phyloP scores from a whole-genome alignment of 64 coral and sea anemone species.

The Stichodactyla helianthus region DNA sequence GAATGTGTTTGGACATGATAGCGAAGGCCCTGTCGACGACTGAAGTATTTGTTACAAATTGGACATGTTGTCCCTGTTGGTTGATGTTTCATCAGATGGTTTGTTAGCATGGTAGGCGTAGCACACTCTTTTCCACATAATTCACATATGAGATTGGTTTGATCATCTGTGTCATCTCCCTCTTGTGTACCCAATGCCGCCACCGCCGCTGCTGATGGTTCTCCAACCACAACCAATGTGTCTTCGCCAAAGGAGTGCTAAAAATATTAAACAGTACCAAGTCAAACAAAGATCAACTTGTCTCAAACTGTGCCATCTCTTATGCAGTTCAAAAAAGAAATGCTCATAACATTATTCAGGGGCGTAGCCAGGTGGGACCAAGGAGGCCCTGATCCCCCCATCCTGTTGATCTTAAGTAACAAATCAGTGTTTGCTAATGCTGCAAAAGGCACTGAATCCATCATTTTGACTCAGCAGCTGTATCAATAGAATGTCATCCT shows the following conservation, averaged over 20 bases:
- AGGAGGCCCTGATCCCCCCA: no score
- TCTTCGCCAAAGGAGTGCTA: background rate
- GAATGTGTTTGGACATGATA: conserved; percentile 23
- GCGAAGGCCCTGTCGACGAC: background rate
- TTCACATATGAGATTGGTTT: background rate
- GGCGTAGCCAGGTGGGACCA: no score
- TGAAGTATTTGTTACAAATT: conserved; percentile 22
- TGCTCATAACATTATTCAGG: no score
- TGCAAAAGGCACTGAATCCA: no score
- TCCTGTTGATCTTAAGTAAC: no score
- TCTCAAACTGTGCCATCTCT: no score
- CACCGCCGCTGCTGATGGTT: background rate
- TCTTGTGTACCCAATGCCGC: background rate
- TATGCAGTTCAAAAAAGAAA: no score
- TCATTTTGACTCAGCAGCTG: no score
- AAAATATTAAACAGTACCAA: background rate
- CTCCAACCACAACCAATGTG: background rate
- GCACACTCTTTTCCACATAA: conserved; percentile 4
- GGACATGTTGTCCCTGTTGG: conserved; percentile 12
- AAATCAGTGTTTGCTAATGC: no score
- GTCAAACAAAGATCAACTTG: no score
- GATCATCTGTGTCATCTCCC: background rate
- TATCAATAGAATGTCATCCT: no score
- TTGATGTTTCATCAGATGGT: conserved; percentile 23
- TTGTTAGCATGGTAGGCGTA: background rate